These are phyloP conservation scores for Pristionchus entomophagus DNA, from an alignment of 2,888 invertebrate species.

Conservation along the genomic window DNA sequence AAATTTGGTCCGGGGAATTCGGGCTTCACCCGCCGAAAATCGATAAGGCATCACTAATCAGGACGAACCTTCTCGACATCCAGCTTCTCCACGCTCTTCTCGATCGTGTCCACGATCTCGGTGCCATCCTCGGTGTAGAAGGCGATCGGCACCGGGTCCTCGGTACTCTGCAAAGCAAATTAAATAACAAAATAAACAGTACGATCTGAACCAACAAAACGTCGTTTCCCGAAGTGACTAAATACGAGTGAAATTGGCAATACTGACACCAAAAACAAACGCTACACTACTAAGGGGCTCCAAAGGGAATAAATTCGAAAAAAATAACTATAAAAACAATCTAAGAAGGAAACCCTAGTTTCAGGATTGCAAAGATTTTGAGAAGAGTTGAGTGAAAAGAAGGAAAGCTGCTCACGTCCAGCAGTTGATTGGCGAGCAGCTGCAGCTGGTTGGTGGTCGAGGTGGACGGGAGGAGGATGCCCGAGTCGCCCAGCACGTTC, in stretches of 20 bases:
- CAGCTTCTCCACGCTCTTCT: constrained; percentile 63
- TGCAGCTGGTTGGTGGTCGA: constrained; percentile 68
- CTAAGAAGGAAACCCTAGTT: too few relatives aligned
- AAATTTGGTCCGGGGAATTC: too few relatives aligned
- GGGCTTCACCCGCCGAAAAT: neutral
- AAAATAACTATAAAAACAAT: too few relatives aligned
- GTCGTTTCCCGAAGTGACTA: too few relatives aligned
- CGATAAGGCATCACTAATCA: neutral
- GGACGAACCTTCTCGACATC: constrained; percentile 68
- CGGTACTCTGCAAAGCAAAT: constrained; percentile 48
- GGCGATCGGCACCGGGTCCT: constrained; percentile 68
- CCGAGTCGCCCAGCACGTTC: constrained; percentile 63
- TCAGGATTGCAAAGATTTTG: too few relatives aligned
- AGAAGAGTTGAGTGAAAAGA: neutral
- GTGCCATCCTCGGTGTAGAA: constrained; percentile 64
- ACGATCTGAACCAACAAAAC: too few relatives aligned
- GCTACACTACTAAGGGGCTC: neutral
- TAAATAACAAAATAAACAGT: neutral
- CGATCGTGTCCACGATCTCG: constrained; percentile 69
- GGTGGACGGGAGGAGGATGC: constrained; percentile 68
- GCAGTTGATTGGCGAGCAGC: constrained; percentile 60
- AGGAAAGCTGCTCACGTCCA: constrained; percentile 1
- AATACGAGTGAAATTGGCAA: too few relatives aligned
- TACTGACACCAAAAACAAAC: too few relatives aligned
- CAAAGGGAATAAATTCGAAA: too few relatives aligned